Evolutionary conservation across 2,113 vertebrate genomes (phyloP), one percentile per base, ranked within the genome.

Genomic region (Aphyosemion australe): DNA sequence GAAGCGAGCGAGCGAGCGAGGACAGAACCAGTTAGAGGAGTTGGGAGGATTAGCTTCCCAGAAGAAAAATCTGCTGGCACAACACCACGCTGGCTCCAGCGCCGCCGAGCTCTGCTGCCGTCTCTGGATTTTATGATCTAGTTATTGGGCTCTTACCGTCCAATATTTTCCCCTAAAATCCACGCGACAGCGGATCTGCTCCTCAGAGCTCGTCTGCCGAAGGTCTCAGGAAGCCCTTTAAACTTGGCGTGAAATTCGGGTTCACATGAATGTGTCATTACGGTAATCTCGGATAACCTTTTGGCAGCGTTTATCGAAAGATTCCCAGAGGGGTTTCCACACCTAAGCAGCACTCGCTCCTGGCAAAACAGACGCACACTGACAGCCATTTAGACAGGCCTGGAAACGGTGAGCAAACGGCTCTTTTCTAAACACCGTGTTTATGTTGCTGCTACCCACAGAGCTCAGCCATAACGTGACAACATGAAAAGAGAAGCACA

Each of bases 381-480:
- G 79, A 81, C 84, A 88, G 71, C 59, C 72, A 70, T 85, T 84
- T 78, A 87, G 80, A 55, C 67, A 64, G 61, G 54, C 60, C 66
- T 87, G 84, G 78, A 87, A 90, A 88, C 53, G 75, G 75, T 87
- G 86, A 88, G 87, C 86, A 78, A 87, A 88, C 80, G 79, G 82
- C 69, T 83, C 72, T 72, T 83, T 75, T 89, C 74, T 75, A 74
- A 87, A 90, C 87, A 86, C 70, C 67, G 76, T 88, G 85, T 90
- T 91, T 89, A 84, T 78, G 74, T 84, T 68, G 78, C 80, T 72
- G 16, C 82, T 80, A 66, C 79, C 77, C 76, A 69, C 77, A 57
- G 75, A 90, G 84, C 84, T 84, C 64, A 87, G 83, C 84, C 77
- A 57, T 78, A 88, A 86, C 79, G 84, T 86, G 85, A 91, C 81